Evolutionary conservation across 2,797 vertebrate species (phyloP).

Genomic region (Orestias chungarensis): DNA sequence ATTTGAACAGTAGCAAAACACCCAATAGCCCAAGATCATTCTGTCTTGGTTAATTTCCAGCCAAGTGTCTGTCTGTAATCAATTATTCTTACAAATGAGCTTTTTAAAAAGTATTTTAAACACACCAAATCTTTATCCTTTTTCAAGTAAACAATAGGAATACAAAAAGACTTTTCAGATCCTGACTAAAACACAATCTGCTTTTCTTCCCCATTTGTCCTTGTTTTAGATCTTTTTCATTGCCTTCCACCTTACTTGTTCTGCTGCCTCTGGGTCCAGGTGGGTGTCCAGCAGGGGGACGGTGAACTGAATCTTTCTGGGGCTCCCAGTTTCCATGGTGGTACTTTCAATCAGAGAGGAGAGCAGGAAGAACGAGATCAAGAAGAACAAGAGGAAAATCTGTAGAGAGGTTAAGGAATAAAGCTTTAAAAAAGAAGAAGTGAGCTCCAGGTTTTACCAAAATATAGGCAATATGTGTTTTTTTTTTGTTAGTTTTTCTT

Average conservation of each 20-base stretch:
- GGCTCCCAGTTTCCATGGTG: conserved; percentile 89
- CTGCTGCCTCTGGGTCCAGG: conserved; percentile 91
- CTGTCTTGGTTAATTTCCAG: not conserved
- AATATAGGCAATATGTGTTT: conserved; percentile 18
- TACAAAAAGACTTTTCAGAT: conserved; percentile 8
- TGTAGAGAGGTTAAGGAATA: conserved; percentile 23
- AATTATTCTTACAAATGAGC: not conserved
- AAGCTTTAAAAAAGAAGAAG: conserved; percentile 13
- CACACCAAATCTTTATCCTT: not conserved
- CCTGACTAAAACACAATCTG: not conserved
- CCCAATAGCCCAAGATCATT: not conserved
- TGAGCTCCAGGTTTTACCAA: conserved; percentile 30
- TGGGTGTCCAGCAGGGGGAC: conserved; percentile 90
- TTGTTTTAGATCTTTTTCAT: not conserved
- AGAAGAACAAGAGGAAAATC: conserved; percentile 41
- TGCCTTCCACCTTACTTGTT: conserved; percentile 81
- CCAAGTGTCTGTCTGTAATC: not conserved
- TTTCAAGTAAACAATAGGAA: not conserved
- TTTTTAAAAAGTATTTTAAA: not conserved
- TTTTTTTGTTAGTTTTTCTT: conserved; percentile 27
- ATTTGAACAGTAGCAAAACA: not conserved
- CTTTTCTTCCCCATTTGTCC: not conserved
- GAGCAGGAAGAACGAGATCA: conserved; percentile 18
- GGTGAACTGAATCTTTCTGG: conserved; percentile 92
- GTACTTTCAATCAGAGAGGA: conserved; percentile 43